These are phyloP conservation scores for Ganaspis brasiliensis DNA, from an alignment of 2,888 invertebrate genomes.

Conservation along the genomic window DNA sequence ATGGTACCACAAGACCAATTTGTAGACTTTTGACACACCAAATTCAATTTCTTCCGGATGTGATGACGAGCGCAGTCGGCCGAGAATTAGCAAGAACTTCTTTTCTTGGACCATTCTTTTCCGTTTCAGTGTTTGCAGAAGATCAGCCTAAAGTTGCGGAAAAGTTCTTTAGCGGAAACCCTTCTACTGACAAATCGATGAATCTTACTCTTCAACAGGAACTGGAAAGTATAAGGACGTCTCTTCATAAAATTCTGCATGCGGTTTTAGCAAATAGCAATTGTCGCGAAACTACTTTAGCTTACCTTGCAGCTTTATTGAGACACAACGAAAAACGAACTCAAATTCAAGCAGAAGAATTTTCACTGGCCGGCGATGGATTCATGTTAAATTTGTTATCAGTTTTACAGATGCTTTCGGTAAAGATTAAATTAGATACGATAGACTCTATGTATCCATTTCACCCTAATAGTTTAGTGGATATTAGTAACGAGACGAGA, in stretches of 20 bases:
- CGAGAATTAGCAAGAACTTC: slow-evolving; percentile 93
- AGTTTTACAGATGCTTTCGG: slow-evolving; percentile 93
- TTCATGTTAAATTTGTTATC: slow-evolving; percentile 97
- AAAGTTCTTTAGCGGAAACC: slow-evolving; percentile 84
- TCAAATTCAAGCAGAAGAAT: slow-evolving; percentile 94
- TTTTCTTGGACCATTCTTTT: slow-evolving; percentile 95
- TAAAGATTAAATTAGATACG: slow-evolving; percentile 94
- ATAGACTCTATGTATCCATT: slow-evolving; percentile 95
- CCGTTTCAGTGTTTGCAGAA: slow-evolving; percentile 95
- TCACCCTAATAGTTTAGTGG: slow-evolving; percentile 88
- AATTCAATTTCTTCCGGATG: slow-evolving; percentile 88
- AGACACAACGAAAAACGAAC: slow-evolving; percentile 92
- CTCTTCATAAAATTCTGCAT: slow-evolving; percentile 91
- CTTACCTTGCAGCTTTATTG: slow-evolving; percentile 90
- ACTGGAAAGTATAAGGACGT: slow-evolving; percentile 88
- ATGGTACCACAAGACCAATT: slow-evolving; percentile 88
- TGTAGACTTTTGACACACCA: slow-evolving; percentile 86
- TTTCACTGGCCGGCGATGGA: slow-evolving; percentile 94
- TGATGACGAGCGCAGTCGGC: slow-evolving; percentile 89
- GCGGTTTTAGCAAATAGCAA: slow-evolving; percentile 90
- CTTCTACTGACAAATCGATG: slow-evolving; percentile 84
- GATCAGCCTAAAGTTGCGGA: slow-evolving; percentile 95
- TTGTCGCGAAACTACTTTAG: slow-evolving; percentile 90
- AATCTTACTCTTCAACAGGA: slow-evolving; percentile 89
- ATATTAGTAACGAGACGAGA: slow-evolving; percentile 90